Percentiles rank a stretch among this genome's conserved stretches.
These are phyloP conservation scores for Lophotriccus pileatus DNA, from an alignment of 2,797 vertebrate genomes.

Conservation along the genomic window DNA sequence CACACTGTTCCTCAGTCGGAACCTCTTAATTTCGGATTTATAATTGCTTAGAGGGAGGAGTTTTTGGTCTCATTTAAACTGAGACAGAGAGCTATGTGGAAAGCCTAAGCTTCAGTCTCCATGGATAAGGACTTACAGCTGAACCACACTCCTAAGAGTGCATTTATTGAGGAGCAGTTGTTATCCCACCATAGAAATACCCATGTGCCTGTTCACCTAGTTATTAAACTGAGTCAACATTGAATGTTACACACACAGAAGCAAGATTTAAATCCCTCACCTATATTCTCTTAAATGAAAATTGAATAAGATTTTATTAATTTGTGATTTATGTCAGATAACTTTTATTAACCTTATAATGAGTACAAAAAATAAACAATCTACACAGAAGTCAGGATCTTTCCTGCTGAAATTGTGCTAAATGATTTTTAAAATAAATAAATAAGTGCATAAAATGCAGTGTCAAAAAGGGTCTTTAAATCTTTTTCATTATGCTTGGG, in stretches of 20 bases:
- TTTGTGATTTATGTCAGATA: background rate
- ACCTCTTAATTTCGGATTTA: too few relatives aligned
- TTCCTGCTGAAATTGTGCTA: background rate
- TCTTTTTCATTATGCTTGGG: background rate
- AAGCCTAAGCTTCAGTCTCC: background rate
- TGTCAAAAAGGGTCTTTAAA: background rate
- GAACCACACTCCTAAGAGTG: background rate
- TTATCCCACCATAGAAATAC: background rate
- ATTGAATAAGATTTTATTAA: background rate
- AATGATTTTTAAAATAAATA: background rate
- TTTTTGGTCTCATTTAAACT: too few relatives aligned
- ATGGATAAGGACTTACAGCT: background rate
- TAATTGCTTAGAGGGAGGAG: too few relatives aligned
- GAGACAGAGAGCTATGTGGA: accelerated
- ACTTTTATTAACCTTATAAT: background rate
- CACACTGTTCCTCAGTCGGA: too few relatives aligned
- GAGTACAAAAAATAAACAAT: accelerated
- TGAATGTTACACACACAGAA: background rate
- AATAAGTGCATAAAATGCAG: background rate
- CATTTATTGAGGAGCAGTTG: background rate
- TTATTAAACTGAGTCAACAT: background rate
- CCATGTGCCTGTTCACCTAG: background rate
- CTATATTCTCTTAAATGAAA: background rate
- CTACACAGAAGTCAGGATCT: background rate
- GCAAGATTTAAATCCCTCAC: background rate